Base-by-base conservation (phyloP, 2,888 invertebrate genomes). In the Thymelicus sylvestris region DNA sequence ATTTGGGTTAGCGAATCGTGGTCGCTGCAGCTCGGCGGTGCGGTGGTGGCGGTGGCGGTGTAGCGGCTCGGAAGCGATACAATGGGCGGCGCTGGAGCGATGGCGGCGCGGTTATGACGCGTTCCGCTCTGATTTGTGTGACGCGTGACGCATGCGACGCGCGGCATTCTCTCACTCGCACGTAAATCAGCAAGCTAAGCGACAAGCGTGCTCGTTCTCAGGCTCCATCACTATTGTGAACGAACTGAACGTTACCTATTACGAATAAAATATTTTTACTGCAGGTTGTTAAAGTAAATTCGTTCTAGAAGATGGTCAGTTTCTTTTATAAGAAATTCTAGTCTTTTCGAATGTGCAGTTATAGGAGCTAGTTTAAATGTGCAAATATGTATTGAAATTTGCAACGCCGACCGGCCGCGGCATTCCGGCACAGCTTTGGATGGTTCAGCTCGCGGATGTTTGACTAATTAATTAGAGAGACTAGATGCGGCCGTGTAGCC, bases 61-160 rank as follows among this genome's bases (percentile, higher is more conserved):
- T 31, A 38, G 60, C 48, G 57, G 71, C 48, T 67, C 69, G 69
- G 69, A 69, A 69, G 69, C 57, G 59, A 59, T 64, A 68, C 68
- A 57, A 66, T 66, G 66, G n/a, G 67, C 24, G 62, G 50, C 15
- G 73, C 19, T 19, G 19, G 19, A 19, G 47, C 19, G 73, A 59
- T 15, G 7, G 19, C 19, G 71, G 67, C 41, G 65, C 57, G 73
- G 70, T 67, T 69, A 64, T 69, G 69, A 69, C 60, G 59, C 74
- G 75, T 77, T 74, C 73, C 76, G 76, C 76, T 77, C 76, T 77
- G 76, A 71, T 74, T 75, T 74, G 60, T 63, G 63, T 55, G 55
- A 55, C 55, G 55, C 55, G 24, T 55, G 55, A 55, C 55, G 55
- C 55, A 55, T 55, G 24, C 55, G 24, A n/a, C 55, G 15, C 15